phyloP scores from a whole-genome alignment of 2,797 vertebrate species.

The Erpetoichthys calabaricus region DNA sequence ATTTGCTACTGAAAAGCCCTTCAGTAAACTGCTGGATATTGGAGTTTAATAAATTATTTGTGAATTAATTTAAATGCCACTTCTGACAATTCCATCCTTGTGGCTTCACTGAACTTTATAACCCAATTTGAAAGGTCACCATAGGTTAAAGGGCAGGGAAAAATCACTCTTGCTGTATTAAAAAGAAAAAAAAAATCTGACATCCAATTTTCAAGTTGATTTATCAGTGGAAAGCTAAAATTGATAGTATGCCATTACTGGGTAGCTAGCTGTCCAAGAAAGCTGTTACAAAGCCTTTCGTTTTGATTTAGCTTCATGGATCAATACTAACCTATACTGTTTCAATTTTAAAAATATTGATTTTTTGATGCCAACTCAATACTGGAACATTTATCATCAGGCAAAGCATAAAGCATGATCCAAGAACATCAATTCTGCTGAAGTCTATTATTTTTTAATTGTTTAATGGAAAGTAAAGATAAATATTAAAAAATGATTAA shows the following conservation, averaged over 20 bases:
- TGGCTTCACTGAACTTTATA: slow-evolving; percentile 77
- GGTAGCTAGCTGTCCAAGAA: slow-evolving; percentile 72
- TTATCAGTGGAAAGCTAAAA: slow-evolving; percentile 98
- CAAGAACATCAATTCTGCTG: slow-evolving; percentile 25
- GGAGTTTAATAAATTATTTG: slow-evolving; percentile 30
- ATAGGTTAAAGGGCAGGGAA: slow-evolving; percentile 73
- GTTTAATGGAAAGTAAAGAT: slow-evolving; percentile 17
- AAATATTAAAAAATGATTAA: too few relatives aligned
- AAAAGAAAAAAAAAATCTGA: slow-evolving; percentile 73
- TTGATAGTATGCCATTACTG: slow-evolving; percentile 96
- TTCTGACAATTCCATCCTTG: slow-evolving; percentile 64
- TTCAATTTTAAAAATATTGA: slow-evolving; percentile 98
- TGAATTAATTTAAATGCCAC: slow-evolving; percentile 49
- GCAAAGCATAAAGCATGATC: slow-evolving; percentile 61
- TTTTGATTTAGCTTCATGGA: slow-evolving; percentile 86
- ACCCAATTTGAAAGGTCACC: slow-evolving; percentile 72
- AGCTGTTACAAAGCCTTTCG: slow-evolving; percentile 85
- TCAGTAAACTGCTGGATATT: slow-evolving; percentile 1
- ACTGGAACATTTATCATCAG: slow-evolving; percentile 83
- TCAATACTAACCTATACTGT: slow-evolving; percentile 98
- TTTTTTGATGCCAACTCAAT: slow-evolving; percentile 78
- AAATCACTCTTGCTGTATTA: slow-evolving; percentile 64
- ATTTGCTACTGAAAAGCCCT: too few relatives aligned
- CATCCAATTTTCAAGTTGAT: slow-evolving; percentile 99
- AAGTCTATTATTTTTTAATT: slow-evolving; percentile 36